Base-by-base conservation (phyloP, 2,888 invertebrate species). In the Chymomyza procnemis region DNA sequence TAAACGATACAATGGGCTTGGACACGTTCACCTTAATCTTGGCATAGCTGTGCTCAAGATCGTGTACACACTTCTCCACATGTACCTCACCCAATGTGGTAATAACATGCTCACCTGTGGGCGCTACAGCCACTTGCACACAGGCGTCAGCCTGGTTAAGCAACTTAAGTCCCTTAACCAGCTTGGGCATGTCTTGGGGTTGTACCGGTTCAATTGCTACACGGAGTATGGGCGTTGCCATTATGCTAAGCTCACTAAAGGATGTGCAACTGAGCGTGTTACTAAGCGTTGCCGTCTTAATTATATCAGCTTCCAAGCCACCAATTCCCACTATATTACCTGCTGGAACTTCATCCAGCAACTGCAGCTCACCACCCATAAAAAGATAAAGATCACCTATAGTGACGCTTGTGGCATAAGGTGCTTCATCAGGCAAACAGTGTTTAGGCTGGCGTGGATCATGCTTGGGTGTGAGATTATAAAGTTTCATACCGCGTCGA, bases 41-140 rank as follows among this genome's bases (percentile, higher is more conserved):
- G 0, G 96, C 97, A 91, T 97, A 98, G 75, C 94, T 93, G 67
- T 92, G 92, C 79, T 93, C 94, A 62, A 99, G 92, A 92, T 99
- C 99, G 88, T 97, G 96, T 4, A 99, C 92, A 91, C 99, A 99
- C 88, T 98, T 95, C 89, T 99, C 97, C 62, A 99, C 93, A 91
- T 99, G 99, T 1, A 99, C 96, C 92, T 99, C 98, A 0, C 99
- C 99, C 1, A 99, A 96, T 0, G 99, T 98, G 2, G 97, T 94
- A 34, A 99, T 92, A 1, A 99, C 97, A 88, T 97, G 95, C 89
- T 99, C 99, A 0, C 99, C 99, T 0, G 96, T 97, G 88, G 98
- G 97, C 90, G 98, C 97, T 16, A 99, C 93, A 0, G 96, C 92
- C 1, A 97, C 96, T 90, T 96, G 94, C 0, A 98, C 98, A 90